Percentiles rank a stretch among this genome's conserved stretches.
Evolutionary conservation across 2,113 vertebrate species (phyloP).

Genomic region (Atlantisia rogersi): DNA sequence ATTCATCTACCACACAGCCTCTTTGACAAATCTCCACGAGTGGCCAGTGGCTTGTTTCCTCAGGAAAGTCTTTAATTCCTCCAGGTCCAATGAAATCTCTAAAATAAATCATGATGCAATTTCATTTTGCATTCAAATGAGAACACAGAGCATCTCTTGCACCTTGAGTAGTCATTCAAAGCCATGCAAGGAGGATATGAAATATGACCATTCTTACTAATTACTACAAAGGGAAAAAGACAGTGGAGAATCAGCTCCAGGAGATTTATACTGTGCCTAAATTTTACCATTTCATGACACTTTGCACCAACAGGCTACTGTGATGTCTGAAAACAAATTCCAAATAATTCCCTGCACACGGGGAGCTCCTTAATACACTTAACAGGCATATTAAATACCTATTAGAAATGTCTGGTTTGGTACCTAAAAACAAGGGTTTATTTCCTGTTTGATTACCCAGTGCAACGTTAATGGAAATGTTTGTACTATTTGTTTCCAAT

Average conservation of each 20-base stretch:
- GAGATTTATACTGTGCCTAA: not conserved
- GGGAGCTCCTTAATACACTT: not conserved
- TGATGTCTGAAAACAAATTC: not conserved
- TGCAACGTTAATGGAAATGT: not conserved
- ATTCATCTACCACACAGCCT: not conserved
- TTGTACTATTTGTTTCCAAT: not conserved
- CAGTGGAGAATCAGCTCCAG: not conserved
- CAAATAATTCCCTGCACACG: not conserved
- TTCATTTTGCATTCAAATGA: conserved; percentile 22
- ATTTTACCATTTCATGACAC: not conserved
- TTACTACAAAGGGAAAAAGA: not conserved
- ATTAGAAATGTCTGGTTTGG: not conserved
- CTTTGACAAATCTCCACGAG: not conserved
- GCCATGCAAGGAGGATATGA: not conserved
- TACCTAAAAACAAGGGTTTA: not conserved
- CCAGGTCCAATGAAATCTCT: not conserved
- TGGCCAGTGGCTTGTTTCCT: not conserved
- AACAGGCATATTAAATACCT: not conserved
- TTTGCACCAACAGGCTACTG: not conserved
- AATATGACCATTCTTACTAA: not conserved
- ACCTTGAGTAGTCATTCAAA: conserved; percentile 16
- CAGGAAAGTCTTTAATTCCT: not conserved
- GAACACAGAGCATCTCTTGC: not conserved
- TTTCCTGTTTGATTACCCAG: not conserved
- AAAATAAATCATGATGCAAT: not conserved